A percentile compares a stretch with the other conserved stretches of the same genome.
Conservation (phyloP, 2,113 vertebrate species). For the Pollimyrus isidori region DNA sequence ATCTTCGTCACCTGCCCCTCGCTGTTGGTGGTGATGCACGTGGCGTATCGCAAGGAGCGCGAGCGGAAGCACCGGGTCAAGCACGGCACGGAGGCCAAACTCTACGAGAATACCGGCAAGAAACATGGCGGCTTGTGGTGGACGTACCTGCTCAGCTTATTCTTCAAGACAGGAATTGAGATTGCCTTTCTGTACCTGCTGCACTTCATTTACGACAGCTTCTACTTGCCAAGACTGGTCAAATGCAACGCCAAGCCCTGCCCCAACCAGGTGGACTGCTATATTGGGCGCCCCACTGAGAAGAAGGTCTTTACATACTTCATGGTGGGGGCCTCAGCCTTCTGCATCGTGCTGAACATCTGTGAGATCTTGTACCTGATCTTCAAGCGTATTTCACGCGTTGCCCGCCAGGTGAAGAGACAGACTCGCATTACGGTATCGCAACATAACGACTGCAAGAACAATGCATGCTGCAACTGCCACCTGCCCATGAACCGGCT, state of each 20-base stretch:
- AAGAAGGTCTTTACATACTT: constrained; percentile 83
- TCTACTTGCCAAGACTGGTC: constrained; percentile 68
- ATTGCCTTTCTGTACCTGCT: constrained; percentile 71
- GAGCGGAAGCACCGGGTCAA: constrained; percentile 61
- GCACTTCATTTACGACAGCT: constrained; percentile 68
- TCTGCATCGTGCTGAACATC: constrained; percentile 77
- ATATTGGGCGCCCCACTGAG: constrained; percentile 73
- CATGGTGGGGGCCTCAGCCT: constrained; percentile 70
- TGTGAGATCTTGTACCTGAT: constrained; percentile 73
- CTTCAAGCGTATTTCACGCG: constrained; percentile 53
- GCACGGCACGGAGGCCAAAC: constrained; percentile 44
- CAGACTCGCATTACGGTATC: background rate
- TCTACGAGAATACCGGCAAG: constrained; percentile 58
- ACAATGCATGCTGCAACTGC: constrained; percentile 39
- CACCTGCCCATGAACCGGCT: background rate
- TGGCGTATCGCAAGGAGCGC: constrained; percentile 66
- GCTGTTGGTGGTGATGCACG: constrained; percentile 77
- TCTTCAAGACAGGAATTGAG: constrained; percentile 71
- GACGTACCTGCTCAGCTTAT: constrained; percentile 70
- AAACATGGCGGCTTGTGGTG: constrained; percentile 68
- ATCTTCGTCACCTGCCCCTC: constrained; percentile 70
- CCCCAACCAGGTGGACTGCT: constrained; percentile 76
- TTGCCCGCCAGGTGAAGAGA: constrained; percentile 29
- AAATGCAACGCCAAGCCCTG: constrained; percentile 66
- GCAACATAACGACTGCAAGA: constrained; percentile 18